Evolutionary conservation across 2,888 invertebrate species (phyloP).

Genomic region (Empis livida): DNA sequence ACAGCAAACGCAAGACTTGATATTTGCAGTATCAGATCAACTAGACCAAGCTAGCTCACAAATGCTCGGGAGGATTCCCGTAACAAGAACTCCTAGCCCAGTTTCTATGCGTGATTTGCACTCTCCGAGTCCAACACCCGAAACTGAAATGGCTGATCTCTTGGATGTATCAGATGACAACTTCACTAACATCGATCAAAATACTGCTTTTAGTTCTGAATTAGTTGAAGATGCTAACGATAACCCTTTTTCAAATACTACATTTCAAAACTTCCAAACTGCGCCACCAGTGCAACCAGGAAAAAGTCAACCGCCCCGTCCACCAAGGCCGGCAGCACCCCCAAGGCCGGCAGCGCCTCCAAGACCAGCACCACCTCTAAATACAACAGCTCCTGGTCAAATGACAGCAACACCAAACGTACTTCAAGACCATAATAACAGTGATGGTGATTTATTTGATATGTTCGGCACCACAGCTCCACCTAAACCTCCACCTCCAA

Average conservation of each 20-base stretch:
- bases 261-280: conserved; percentile 23
- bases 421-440: conserved; percentile 23
- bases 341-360: conserved; percentile 32
- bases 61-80: conserved; percentile 67
- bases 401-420: conserved; percentile 17
- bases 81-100: conserved; percentile 76
- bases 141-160: conserved; percentile 47
- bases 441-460: conserved; percentile 43
- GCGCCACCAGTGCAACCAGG: conserved; percentile 39
- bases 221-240: conserved; percentile 21
- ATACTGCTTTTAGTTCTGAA: conserved; percentile 17
- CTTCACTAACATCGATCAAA: neutral
- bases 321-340: no score
- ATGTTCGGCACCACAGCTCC: conserved; percentile 38
- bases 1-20: conserved; percentile 71
- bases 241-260: conserved; percentile 32
- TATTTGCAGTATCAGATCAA: conserved; percentile 74
- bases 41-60: conserved; percentile 80
- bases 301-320: conserved; percentile 38
- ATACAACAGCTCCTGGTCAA: conserved; percentile 30
- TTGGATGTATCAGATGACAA: conserved; percentile 44
- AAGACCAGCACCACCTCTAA: conserved; percentile 29
- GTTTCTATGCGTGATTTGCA: conserved; percentile 69
- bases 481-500: conserved; percentile 39
- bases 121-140: conserved; percentile 74